Evolutionary conservation across 2,113 vertebrate genomes (phyloP).

Genomic region (Phalacrocorax carbo): DNA sequence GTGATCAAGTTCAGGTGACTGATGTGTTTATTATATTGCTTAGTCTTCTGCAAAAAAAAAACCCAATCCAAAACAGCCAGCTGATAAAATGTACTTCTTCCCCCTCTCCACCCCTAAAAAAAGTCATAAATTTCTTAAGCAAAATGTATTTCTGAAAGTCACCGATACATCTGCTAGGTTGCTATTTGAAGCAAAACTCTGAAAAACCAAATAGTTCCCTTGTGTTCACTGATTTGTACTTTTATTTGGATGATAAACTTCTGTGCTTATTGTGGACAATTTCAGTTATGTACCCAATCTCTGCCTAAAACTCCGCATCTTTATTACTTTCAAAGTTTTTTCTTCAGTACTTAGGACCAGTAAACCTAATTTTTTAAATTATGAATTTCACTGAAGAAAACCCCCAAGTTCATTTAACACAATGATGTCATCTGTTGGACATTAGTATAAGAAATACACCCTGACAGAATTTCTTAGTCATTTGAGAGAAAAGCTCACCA

Average conservation of each 20-base stretch:
- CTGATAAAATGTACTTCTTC: not conserved
- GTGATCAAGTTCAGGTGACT: not conserved
- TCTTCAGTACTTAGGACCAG: not conserved
- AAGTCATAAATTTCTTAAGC: not conserved
- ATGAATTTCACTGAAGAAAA: not conserved
- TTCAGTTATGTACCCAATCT: not conserved
- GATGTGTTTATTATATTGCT: not conserved
- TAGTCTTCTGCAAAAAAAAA: not conserved
- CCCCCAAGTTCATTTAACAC: not conserved
- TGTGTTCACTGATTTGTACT: not conserved
- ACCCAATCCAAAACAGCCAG: not conserved
- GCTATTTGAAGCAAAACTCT: not conserved
- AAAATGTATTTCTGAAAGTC: not conserved
- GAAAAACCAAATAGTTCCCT: not conserved
- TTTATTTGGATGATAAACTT: not conserved
- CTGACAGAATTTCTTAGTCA: not conserved
- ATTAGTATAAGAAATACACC: not conserved
- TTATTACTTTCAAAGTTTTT: not conserved
- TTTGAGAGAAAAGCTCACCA: not conserved
- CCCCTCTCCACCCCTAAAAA: too few relatives aligned
- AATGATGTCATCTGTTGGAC: not conserved
- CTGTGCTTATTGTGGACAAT: not conserved
- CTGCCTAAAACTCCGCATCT: not conserved
- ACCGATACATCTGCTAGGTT: not conserved
- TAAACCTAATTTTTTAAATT: not conserved